Evolutionary conservation across 1,140 invertebrate species (phyloP), one percentile per base, ranked within the genome.

Genomic region (Danaus plexippus): DNA sequence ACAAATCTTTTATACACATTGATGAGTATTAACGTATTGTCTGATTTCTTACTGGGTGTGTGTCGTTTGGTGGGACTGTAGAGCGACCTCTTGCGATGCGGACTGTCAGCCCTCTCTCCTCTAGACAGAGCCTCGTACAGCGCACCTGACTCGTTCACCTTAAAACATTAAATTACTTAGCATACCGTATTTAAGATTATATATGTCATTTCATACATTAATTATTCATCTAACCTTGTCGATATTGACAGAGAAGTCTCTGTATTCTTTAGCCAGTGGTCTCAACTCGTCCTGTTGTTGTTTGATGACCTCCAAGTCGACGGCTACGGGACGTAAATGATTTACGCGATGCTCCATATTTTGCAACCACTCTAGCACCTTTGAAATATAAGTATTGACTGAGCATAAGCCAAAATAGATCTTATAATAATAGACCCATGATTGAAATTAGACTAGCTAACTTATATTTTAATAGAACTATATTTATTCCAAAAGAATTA

Each of bases 201-300:
- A 13, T 48, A 4, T 12, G 32, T 13, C 5, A 48, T 48, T 11
- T 48, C 10, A 41, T 41, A 15, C 9, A 41, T 52, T 52, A 10
- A 44, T 52, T 52, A n/a, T 3, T 48, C 1, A 50, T 53, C 45
- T 43, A 63, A 88, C 87, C 87, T 96, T 97, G 66, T 98, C 96
- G 53, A 98, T 94, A 11, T 93, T 96, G 1, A 90, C 85, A 1
- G 90, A 92, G 86, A 94, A 97, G 67, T 97, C 95, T 41, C 94
- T 91, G 85, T 97, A 95, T 73, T 98, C 96, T 73, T 97, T 96
- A 13, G 93, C 87, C 42, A 98, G 89, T 0, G 96, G 96, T 87
- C 97, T 94, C 10, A 98, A 76, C 75, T 97, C 95, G 52, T 97
- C 94, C 47, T 92, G 90, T 77, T 98, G 96, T 57, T 90, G 90